Conservation (phyloP, 1,140 invertebrate species). For the Ephestia elutella region DNA sequence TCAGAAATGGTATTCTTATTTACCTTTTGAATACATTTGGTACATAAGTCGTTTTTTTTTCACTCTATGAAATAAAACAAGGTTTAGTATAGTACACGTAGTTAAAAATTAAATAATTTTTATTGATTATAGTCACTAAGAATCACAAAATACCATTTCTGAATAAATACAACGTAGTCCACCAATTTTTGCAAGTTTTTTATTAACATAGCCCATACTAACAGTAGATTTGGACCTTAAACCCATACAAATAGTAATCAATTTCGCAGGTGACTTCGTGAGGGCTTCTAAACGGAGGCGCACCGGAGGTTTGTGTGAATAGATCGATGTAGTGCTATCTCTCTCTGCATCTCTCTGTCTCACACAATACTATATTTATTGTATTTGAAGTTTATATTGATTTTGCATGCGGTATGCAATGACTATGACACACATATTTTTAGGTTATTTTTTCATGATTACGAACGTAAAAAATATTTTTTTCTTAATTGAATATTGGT, state of each 20-base stretch:
- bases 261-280: slow-evolving; percentile 73
- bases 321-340: slow-evolving; percentile 68
- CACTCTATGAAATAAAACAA: too few species aligned
- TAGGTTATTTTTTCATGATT: not conserved
- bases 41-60: too few species aligned
- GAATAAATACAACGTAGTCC: not conserved
- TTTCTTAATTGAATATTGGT: not conserved
- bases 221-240: slow-evolving; percentile 39
- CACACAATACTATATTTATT: slow-evolving; percentile 46
- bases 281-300: slow-evolving; percentile 57
- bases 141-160: slow-evolving; percentile 3
- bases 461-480: not conserved
- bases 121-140: too few species aligned
- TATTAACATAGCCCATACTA: slow-evolving; percentile 50
- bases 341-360: slow-evolving; percentile 65
- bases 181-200: slow-evolving; percentile 14
- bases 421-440: not conserved
- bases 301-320: slow-evolving; percentile 65
- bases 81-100: too few species aligned
- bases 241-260: slow-evolving; percentile 41
- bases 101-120: too few species aligned
- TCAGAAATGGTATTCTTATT: slow-evolving; percentile 3
- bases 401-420: slow-evolving; percentile 11
- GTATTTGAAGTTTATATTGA: slow-evolving; percentile 28
- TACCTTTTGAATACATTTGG: not conserved